Base-by-base conservation (phyloP, 2,888 invertebrate genomes). In the Cylloceria caligata region DNA sequence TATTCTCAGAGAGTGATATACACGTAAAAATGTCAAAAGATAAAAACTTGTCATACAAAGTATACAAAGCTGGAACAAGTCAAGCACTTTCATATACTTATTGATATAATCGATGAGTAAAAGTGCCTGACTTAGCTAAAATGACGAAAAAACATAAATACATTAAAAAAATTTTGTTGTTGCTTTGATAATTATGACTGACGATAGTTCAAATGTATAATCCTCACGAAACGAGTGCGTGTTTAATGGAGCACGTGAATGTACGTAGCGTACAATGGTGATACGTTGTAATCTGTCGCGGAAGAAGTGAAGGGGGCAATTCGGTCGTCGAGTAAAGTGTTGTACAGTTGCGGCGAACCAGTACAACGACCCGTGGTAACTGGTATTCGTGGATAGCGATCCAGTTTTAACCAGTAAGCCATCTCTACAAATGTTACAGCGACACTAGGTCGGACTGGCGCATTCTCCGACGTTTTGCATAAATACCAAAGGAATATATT, bases 311-410 rank as follows among this genome's bases (percentile, higher is more conserved):
- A 64, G 76, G 81, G 68, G 68, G 49, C 60, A 68, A 67, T 4
- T 67, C 47, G 69, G 19, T 71, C 36, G 62, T 34, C 36, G 30
- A 57, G 13, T 49, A 75, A 39, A 69, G n/a, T 36, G 30, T 16
- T 21, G 55, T 62, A 57, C 42, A 55, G 42, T 30, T 69, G 67
- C 49, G 57, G 62, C 67, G 65, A 84, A 81, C 80, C 80, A 84
- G 89, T 90, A 84, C 89, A 87, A 88, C 85, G 89, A 89, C 89
- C 89, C 87, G 84, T 62, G 62, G 47, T 83, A 87, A 87, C 88
- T 83, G 85, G 89, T 88, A 86, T 86, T 79, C 80, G 68, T 77
- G 30, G 68, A 57, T 81, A 64, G 72, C 65, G 4, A 83, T 88
- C 90, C 83, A 88, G 88, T 85, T 88, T 73, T 39, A 88, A 88